Percentiles rank a stretch among this genome's conserved stretches.
These are phyloP conservation scores for Smittia aterrima DNA, from an alignment of 2,888 invertebrate genomes.

Conservation along the genomic window DNA sequence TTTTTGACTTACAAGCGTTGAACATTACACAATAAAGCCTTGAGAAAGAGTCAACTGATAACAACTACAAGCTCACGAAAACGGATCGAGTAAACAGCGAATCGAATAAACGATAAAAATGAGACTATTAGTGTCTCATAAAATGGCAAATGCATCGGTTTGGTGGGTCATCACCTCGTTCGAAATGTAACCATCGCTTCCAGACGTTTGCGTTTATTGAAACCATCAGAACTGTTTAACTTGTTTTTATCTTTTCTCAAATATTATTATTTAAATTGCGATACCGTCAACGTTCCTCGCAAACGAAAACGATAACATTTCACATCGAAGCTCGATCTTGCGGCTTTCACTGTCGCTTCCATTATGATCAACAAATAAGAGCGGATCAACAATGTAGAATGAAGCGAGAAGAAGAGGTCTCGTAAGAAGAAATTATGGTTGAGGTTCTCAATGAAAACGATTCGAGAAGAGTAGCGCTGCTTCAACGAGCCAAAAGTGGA, in stretches of 20 bases:
- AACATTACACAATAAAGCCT: no score
- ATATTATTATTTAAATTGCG: conserved; percentile 18
- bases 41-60: conserved; percentile 1
- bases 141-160: background rate
- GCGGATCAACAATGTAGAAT: background rate
- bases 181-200: background rate
- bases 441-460: background rate
- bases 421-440: conserved; percentile 12
- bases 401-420: background rate
- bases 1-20: background rate
- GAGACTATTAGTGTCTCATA: background rate
- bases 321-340: background rate
- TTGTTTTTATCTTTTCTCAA: conserved; percentile 4
- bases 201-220: background rate
- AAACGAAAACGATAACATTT: background rate
- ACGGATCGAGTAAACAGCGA: background rate
- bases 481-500: background rate
- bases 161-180: background rate
- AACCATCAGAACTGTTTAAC: background rate
- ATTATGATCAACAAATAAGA: conserved; percentile 20
- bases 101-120: background rate
- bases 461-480: background rate
- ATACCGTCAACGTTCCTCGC: background rate
- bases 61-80: background rate
- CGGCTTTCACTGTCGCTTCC: background rate